Base-by-base conservation (phyloP, 2,113 vertebrate species). In the Leptodactylus fuscus region DNA sequence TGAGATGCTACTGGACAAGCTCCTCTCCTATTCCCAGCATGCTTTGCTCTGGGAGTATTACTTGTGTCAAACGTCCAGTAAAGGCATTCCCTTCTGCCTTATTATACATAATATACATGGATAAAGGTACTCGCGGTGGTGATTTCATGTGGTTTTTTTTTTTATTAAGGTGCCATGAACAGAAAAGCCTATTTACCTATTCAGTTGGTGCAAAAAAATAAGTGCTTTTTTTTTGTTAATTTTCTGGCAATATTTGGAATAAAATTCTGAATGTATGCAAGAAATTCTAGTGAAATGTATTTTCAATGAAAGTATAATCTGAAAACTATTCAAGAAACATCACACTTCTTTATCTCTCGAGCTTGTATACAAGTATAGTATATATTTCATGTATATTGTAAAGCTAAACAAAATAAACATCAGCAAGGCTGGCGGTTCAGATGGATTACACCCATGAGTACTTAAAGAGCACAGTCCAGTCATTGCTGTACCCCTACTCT, bases 31-130 rank as follows among this genome's bases (percentile, higher is more conserved):
- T 38, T 76, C 32, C 76, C 15, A 13, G 18, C 48, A 53, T 77
- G 74, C 74, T 53, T 78, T n/a, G 75, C 75, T 55, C 48, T 79
- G 22, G 12, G 36, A 60, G 29, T 13, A 60, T 55, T 53, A 27
- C 51, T 24, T 79, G 51, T 9, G 32, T 58, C 12, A 60, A 24
- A 34, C 36, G 4, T 60, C 24, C 53, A 60, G 32, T 58, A 78
- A 78, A 38, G 76, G 76, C 76, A 78, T 78, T 78, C 76, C 76
- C 49, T 58, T 20, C 76, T 78, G 76, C 51, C 76, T 79, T 79
- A 60, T 60, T 60, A 60, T 38, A 51, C 38, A 55, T 41, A 55
- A 79, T 53, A 60, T 79, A 79, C 76, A 79, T n/a, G 34, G 22
- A 41, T 60, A 24, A 29, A 24, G 41, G 41, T 41, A 41, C 41